Base-by-base conservation (phyloP, 2,797 vertebrate genomes). In the Nyctibius grandis region DNA sequence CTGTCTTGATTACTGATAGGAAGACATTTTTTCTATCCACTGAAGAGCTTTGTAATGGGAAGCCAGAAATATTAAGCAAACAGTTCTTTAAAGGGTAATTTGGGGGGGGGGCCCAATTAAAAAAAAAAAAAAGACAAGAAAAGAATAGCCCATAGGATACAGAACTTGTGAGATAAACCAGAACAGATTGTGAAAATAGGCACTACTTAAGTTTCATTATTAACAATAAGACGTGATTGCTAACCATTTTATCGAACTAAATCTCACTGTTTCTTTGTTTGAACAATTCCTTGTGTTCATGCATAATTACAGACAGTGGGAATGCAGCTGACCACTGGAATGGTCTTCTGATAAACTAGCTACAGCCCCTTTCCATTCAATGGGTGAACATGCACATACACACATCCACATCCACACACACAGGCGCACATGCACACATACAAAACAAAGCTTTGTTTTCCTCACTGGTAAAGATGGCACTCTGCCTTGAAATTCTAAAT, bases 21-120 rank as follows among this genome's bases (percentile, higher is more conserved):
- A 98, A 98, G 98, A 97, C 97, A 97, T 50, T 95, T 96, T 98
- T 97, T 93, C 95, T 97, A 96, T 91, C 97, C 96, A 97, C 92
- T 97, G 98, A 97, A 98, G 97, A 97, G 97, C 92, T 97, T 98
- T 95, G 96, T 96, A 97, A 97, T 77, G 98, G 97, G 97, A 98
- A 98, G 98, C 96, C 97, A 98, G 98, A 97, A 97, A 98, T 95
- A 96, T 97, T 97, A 98, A 98, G 96, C 94, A 98, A 98, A 97
- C 97, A 98, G 90, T 89, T 96, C 85, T 97, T 97, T 97, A 97
- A 94, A 97, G 96, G 96, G 91, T 93, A 97, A 97, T 97, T 95
- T 95, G 78, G 82, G 79, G 88, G 65, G n/a, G 51, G 31, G n/a
- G n/a, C n/a, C 70, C 88, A 67, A 85, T 91, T 77, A 91, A 56